Conservation (phyloP, 2,113 vertebrate genomes). For the Alces alces region DNA sequence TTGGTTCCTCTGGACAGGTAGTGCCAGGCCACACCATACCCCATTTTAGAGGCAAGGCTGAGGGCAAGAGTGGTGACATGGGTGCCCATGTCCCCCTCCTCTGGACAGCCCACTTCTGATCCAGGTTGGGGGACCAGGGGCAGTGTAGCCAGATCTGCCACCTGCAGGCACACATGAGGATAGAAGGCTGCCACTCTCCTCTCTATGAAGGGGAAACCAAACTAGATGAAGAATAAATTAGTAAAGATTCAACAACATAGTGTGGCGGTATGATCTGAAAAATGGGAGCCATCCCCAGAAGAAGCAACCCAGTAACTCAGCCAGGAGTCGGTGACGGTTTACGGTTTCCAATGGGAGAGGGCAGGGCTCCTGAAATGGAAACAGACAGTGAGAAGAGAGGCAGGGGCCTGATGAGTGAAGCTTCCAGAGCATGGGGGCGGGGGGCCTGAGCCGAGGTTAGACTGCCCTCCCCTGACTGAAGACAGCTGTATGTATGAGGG, state of each 20-base stretch:
- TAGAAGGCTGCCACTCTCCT: not conserved
- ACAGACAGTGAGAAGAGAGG: too few relatives aligned
- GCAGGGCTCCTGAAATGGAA: not conserved
- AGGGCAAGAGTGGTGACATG: not conserved
- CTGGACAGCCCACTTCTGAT: not conserved
- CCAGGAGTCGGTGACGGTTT: fast-evolving
- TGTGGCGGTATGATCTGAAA: not conserved
- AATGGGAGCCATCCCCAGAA: not conserved
- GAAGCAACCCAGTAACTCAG: not conserved
- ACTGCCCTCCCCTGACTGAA: fast-evolving
- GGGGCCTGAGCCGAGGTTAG: not conserved
- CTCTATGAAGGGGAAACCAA: not conserved
- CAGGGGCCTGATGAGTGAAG: fast-evolving
- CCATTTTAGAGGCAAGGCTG: not conserved
- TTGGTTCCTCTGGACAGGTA: not conserved
- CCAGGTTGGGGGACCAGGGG: too few relatives aligned
- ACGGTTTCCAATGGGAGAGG: not conserved
- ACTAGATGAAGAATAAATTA: not conserved
- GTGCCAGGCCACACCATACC: not conserved
- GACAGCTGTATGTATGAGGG: not conserved
- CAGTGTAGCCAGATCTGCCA: not conserved
- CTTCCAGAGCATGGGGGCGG: not conserved
- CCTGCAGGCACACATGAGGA: not conserved
- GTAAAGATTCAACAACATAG: not conserved
- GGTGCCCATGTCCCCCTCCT: not conserved